These are phyloP conservation scores for Molothrus ater DNA, from an alignment of 2,797 vertebrate genomes.

Conservation along the genomic window DNA sequence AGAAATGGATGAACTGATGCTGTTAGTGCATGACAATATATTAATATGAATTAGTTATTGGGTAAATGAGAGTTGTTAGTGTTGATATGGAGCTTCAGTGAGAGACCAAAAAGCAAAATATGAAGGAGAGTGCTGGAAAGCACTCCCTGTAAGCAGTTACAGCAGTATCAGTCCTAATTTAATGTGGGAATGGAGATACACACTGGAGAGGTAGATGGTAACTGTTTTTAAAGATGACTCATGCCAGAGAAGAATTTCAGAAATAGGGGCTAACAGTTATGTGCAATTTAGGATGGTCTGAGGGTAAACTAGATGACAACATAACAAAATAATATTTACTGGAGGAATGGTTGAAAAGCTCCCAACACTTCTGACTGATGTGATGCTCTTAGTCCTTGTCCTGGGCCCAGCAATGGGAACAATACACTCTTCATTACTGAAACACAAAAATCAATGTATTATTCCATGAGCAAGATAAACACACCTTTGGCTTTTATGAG, in stretches of 20 bases:
- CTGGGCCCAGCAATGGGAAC: slow-evolving; percentile 76
- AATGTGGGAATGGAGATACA: neutral
- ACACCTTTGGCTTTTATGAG: neutral
- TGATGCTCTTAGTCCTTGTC: slow-evolving; percentile 84
- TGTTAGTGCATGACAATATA: neutral
- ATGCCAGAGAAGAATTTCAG: neutral
- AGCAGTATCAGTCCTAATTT: neutral
- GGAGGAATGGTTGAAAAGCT: slow-evolving; percentile 91
- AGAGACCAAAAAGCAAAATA: neutral
- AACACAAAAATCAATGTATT: slow-evolving; percentile 19
- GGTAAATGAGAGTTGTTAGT: neutral
- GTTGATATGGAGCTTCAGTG: neutral
- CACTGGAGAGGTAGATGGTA: neutral
- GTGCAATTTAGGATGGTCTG: neutral
- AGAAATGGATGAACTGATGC: neutral
- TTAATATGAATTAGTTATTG: neutral
- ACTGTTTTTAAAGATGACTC: neutral
- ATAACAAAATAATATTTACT: slow-evolving; percentile 72
- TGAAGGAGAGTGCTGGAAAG: neutral
- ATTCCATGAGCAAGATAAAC: neutral
- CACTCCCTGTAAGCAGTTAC: neutral
- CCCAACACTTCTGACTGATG: slow-evolving; percentile 78
- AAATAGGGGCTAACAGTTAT: neutral
- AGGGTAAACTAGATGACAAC: neutral
- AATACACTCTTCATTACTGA: slow-evolving; percentile 82